Conservation (phyloP, 2,888 invertebrate species). For the Cheilosia soror region DNA sequence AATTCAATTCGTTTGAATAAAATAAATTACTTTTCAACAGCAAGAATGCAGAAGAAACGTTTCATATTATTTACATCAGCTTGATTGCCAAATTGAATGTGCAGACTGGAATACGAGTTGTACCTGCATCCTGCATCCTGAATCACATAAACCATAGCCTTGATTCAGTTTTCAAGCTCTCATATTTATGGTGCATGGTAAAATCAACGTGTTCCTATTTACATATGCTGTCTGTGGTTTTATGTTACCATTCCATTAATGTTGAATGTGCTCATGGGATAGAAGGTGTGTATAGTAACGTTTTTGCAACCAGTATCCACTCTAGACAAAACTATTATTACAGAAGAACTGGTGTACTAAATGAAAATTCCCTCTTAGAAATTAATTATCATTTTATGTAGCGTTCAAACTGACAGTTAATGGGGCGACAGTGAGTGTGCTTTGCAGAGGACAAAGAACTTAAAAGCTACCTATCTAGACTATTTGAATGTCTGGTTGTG, state of each 20-base stretch:
- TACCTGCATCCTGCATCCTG: no score
- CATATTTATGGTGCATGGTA: not conserved
- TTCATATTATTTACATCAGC: not conserved
- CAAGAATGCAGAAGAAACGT: not conserved
- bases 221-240: no score
- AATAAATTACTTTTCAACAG: conserved; percentile 12
- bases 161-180: no score
- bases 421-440: not conserved
- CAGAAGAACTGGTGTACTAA: not conserved
- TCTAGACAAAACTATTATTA: no score
- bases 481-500: not conserved
- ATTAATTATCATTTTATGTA: not conserved
- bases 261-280: no score
- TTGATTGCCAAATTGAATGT: conserved; percentile 13
- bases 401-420: not conserved
- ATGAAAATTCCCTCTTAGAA: not conserved
- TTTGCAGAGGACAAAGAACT: not conserved
- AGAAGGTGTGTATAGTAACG: not conserved
- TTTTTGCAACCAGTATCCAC: not conserved
- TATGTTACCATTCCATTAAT: no score
- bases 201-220: not conserved
- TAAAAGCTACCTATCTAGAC: not conserved
- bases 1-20: conserved; percentile 9
- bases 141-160: no score
- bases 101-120: no score